Conservation (phyloP, 2,888 invertebrate species). For the Thereva unica region DNA sequence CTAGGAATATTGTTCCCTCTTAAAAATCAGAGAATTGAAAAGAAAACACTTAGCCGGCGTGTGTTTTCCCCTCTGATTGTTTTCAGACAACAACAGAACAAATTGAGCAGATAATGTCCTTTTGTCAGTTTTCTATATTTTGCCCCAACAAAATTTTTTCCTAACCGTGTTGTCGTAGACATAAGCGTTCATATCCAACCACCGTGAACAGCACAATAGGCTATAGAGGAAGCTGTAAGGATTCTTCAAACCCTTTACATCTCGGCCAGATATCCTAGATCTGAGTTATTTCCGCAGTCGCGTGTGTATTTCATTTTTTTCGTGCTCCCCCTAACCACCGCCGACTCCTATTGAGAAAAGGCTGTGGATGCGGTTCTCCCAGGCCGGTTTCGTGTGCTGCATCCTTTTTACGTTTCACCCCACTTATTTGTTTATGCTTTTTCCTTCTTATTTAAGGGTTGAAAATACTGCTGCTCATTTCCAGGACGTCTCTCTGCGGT, state of each 20-base stretch:
- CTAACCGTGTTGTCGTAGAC: slow-evolving; percentile 10
- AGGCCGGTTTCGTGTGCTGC: slow-evolving; percentile 5
- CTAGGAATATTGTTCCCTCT: no score
- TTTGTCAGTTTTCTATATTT: slow-evolving; percentile 5
- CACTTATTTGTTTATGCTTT: slow-evolving; percentile 2
- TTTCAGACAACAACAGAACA: slow-evolving; percentile 14
- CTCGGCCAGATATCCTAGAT: slow-evolving; percentile 7
- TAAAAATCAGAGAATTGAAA: no score
- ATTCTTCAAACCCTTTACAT: not conserved
- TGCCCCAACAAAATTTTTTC: not conserved
- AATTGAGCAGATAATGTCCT: slow-evolving; percentile 26
- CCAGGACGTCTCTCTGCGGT: not conserved
- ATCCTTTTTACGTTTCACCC: not conserved
- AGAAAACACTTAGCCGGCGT: not conserved
- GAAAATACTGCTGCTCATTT: not conserved
- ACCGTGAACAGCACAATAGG: not conserved
- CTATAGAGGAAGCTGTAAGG: not conserved
- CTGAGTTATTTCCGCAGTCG: slow-evolving; percentile 19
- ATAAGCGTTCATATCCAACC: not conserved
- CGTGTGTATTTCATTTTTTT: slow-evolving; percentile 14
- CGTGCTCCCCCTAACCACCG: not conserved
- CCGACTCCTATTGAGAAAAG: no score
- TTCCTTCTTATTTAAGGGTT: slow-evolving; percentile 12
- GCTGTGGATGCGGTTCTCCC: not conserved
- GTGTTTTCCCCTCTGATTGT: slow-evolving; percentile 23